Evolutionary conservation across 2,113 vertebrate species (phyloP), one percentile per base, ranked within the genome.

Genomic region (Percopsis transmontana): DNA sequence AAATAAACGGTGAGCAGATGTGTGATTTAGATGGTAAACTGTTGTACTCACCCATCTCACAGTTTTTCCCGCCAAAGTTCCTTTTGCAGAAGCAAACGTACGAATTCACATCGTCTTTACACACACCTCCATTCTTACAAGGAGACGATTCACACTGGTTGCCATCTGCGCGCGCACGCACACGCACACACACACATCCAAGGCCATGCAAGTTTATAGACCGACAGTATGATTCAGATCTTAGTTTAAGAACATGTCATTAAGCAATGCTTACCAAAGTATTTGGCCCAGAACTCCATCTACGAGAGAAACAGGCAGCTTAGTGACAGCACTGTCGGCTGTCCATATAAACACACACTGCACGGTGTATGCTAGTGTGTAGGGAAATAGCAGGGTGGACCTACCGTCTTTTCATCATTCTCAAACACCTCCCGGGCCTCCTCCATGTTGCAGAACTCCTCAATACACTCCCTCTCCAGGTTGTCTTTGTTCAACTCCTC

Each of bases 341-440:
- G 21, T 23, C 8, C 13, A 5, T 21, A 20, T 53, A 12, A 23
- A 13, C 5, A 2, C 11, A 52, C 5, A 18, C 15, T 1, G 14
- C 18, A 6, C 3, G 18, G 19, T 52, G 19, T 52, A 20, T 9
- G 24, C 15, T 21, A 13, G 7, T 57, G 20, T 11, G 24, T 7
- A 24, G 57, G 40, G 57, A 12, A 20, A 18, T 8, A 38, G 47
- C 5, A n/a, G 1, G 27, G 2, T 55, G 69, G 63, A 92, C 94
- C 48, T 71, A 95, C 94, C 11, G 95, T 96, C 84, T 73, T 47
- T 18, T 84, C 77, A 7, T 91, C 58, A 5, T 96, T 59, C 79
- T 97, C 95, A 54, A 95, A 97, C 42, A 82, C 79, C 69, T 96
- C 96, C n/a, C 93, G 85, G 0, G 94, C 95, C 80, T 97, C 96